A percentile compares a stretch with the other conserved stretches of the same genome.
Conservation (phyloP, 2,797 vertebrate genomes). For the Phoxinus dragarum region DNA sequence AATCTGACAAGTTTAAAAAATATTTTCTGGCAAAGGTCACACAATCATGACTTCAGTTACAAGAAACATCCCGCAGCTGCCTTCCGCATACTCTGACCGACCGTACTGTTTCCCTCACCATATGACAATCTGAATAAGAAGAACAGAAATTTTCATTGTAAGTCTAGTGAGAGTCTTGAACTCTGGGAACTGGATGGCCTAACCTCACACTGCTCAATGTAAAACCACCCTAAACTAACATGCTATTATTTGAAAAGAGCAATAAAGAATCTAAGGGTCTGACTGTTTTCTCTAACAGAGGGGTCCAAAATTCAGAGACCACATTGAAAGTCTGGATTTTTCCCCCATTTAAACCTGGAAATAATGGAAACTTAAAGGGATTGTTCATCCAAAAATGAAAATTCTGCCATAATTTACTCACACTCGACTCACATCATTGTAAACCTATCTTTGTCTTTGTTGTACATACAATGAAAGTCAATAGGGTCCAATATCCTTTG, state of each 20-base stretch:
- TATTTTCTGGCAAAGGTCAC: constrained; percentile 27
- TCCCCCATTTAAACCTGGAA: neutral
- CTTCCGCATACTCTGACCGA: neutral
- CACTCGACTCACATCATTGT: neutral
- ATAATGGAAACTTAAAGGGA: neutral
- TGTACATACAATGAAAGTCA: neutral
- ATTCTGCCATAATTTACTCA: neutral
- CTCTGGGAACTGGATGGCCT: constrained; percentile 2
- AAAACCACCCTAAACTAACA: constrained; percentile 65
- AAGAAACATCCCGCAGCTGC: constrained; percentile 47
- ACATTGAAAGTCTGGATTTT: neutral
- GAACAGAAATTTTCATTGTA: constrained; percentile 10
- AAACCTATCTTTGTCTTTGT: neutral
- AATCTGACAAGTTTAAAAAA: constrained; percentile 26
- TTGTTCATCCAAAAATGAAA: constrained; percentile 3
- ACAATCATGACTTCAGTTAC: constrained; percentile 49
- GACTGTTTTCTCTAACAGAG: constrained; percentile 18
- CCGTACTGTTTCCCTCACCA: constrained; percentile 1
- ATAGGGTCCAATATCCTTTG: neutral
- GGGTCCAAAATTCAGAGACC: constrained; percentile 15
- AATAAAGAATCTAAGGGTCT: constrained; percentile 37
- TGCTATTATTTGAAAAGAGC: constrained; percentile 34
- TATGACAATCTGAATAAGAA: constrained; percentile 48
- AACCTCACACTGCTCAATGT: constrained; percentile 13
- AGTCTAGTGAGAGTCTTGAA: constrained; percentile 12